Percentiles rank a stretch among this genome's conserved stretches.
phyloP scores from a whole-genome alignment of 2,113 vertebrate genomes.

The Vicugna pacos region DNA sequence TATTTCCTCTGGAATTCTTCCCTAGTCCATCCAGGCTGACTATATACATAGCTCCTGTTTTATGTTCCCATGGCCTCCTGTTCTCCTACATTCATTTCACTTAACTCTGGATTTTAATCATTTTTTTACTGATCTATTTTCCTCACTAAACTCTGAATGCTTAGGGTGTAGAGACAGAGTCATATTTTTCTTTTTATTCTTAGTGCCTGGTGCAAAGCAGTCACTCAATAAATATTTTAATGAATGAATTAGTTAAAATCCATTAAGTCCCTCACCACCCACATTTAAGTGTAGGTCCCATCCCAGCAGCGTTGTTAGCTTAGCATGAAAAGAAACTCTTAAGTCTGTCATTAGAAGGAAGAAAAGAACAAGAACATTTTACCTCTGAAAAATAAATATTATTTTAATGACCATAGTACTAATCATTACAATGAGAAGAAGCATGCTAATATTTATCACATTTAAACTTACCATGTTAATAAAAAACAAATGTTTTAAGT shows the following conservation, averaged over 20 bases:
- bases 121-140: neutral
- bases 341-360: conserved; percentile 68
- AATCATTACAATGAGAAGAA: conserved; percentile 78
- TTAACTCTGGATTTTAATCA: neutral
- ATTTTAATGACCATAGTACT: conserved; percentile 80
- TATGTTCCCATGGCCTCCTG: neutral
- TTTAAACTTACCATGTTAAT: conserved; percentile 80
- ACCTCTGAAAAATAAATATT: conserved; percentile 82
- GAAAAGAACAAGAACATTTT: conserved; percentile 79
- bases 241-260: conserved; percentile 40
- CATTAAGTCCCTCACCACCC: conserved; percentile 49
- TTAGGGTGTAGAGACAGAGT: neutral
- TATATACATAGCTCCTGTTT: neutral
- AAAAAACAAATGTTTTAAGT: conserved; percentile 71
- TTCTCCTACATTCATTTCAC: neutral
- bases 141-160: neutral
- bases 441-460: conserved; percentile 81
- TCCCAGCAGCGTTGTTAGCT: conserved; percentile 43
- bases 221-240: conserved; percentile 22
- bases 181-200: neutral
- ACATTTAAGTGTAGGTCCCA: conserved; percentile 53
- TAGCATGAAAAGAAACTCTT: conserved; percentile 59
- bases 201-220: neutral
- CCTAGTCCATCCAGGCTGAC: neutral
- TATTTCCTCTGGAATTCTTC: neutral